A percentile compares a stretch with the other conserved stretches of the same genome.
Conservation (phyloP, 2,113 vertebrate species). For the Lethenteron reissneri region DNA sequence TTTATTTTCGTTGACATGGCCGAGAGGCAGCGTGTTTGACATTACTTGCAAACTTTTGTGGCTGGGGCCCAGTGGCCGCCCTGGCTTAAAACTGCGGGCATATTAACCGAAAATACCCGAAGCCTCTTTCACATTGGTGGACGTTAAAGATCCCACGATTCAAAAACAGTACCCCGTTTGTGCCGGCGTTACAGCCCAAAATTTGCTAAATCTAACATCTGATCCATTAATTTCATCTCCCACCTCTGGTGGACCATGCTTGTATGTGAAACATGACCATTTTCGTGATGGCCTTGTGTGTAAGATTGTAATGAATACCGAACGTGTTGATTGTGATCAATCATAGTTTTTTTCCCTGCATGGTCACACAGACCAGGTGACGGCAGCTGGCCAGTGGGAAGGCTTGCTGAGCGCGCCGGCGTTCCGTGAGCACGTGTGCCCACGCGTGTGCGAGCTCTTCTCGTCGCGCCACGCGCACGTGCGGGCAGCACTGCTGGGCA, state of each 20-base stretch:
- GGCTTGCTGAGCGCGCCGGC: slow-evolving; percentile 51
- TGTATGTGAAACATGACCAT: not conserved
- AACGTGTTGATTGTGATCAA: not conserved
- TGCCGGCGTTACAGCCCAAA: too few species aligned
- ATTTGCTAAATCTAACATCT: too few species aligned
- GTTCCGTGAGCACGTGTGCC: slow-evolving; percentile 55
- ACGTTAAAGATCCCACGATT: too few species aligned
- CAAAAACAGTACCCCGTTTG: too few species aligned
- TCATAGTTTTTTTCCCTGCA: slow-evolving; percentile 2
- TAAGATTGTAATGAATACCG: not conserved
- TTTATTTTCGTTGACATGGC: too few species aligned
- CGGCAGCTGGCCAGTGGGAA: slow-evolving; percentile 18
- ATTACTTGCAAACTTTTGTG: too few species aligned
- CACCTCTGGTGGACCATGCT: not conserved
- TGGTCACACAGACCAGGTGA: slow-evolving; percentile 28
- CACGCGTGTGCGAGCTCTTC: slow-evolving; percentile 63
- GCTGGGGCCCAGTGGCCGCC: too few species aligned
- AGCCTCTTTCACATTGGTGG: too few species aligned
- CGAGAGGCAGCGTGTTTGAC: too few species aligned
- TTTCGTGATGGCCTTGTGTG: not conserved
- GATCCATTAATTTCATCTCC: too few species aligned
- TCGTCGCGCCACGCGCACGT: slow-evolving; percentile 77
- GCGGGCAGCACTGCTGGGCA: slow-evolving; percentile 51
- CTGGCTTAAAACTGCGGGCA: too few species aligned
- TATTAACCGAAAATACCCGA: too few species aligned